Conservation (phyloP, 2,113 vertebrate genomes). For the Anolis carolinensis region DNA sequence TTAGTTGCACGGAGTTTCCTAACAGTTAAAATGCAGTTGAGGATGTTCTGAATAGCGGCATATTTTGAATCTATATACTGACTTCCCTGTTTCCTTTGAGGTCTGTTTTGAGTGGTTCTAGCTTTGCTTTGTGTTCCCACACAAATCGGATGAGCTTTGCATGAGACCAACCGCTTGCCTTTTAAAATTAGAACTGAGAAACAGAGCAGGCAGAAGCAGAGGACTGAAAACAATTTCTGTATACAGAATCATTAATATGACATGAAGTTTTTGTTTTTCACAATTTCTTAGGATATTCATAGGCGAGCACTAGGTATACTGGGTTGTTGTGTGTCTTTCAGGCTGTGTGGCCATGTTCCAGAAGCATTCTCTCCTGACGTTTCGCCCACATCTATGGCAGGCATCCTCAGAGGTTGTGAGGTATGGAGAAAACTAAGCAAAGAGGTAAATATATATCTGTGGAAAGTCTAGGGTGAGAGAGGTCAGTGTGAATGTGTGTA, state of each 20-base stretch:
- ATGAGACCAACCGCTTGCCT: background rate
- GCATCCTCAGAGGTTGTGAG: too few relatives aligned
- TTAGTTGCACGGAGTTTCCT: background rate
- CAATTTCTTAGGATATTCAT: background rate
- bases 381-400: too few relatives aligned
- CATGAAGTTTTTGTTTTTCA: background rate
- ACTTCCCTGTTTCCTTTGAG: background rate
- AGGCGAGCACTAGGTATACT: background rate
- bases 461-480: too few relatives aligned
- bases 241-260: too few relatives aligned
- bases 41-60: background rate
- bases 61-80: background rate
- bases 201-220: background rate
- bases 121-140: background rate
- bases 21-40: too few relatives aligned
- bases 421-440: too few relatives aligned
- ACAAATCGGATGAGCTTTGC: background rate
- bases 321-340: too few relatives aligned
- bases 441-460: too few relatives aligned
- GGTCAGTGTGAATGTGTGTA: too few relatives aligned
- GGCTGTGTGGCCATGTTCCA: too few relatives aligned
- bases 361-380: too few relatives aligned
- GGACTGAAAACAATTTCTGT: background rate
- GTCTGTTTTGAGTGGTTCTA: background rate
- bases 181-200: background rate